These are phyloP conservation scores for Enteromius unitaeniatus DNA, from an alignment of 2,797 vertebrate species.

Conservation along the genomic window DNA sequence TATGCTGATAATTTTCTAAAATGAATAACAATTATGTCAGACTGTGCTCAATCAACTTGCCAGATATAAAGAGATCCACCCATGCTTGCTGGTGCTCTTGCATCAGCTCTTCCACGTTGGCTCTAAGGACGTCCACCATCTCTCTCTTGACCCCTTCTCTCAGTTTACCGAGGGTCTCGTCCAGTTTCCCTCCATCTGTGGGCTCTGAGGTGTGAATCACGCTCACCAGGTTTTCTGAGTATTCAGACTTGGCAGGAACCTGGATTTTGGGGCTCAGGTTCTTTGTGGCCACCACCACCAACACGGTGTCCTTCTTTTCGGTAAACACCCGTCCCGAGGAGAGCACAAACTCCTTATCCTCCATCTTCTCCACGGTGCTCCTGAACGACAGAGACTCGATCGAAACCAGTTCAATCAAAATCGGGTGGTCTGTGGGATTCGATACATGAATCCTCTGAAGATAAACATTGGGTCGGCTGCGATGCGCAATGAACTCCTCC, in stretches of 20 bases:
- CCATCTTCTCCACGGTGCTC: conserved; percentile 81
- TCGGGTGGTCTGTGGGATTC: conserved; percentile 85
- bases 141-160: conserved; percentile 86
- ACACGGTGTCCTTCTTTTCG: conserved; percentile 77
- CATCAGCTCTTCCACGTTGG: conserved; percentile 82
- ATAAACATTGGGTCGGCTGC: conserved; percentile 86
- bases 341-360: conserved; percentile 87
- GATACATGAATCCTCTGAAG: conserved; percentile 87
- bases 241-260: conserved; percentile 84
- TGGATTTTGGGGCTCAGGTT: conserved; percentile 83
- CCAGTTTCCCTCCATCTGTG: conserved; percentile 78
- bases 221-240: conserved; percentile 83
- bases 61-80: conserved; percentile 94
- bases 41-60: conserved; percentile 69
- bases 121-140: conserved; percentile 85
- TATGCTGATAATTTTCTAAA: background rate
- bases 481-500: conserved; percentile 91
- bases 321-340: conserved; percentile 83
- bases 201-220: conserved; percentile 87
- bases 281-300: conserved; percentile 88
- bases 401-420: conserved; percentile 73
- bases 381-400: conserved; percentile 75
- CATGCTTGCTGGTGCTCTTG: conserved; percentile 90
- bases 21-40: background rate
- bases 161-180: conserved; percentile 82